Conservation (phyloP, 1,140 invertebrate genomes). For the Drosophila tristis region DNA sequence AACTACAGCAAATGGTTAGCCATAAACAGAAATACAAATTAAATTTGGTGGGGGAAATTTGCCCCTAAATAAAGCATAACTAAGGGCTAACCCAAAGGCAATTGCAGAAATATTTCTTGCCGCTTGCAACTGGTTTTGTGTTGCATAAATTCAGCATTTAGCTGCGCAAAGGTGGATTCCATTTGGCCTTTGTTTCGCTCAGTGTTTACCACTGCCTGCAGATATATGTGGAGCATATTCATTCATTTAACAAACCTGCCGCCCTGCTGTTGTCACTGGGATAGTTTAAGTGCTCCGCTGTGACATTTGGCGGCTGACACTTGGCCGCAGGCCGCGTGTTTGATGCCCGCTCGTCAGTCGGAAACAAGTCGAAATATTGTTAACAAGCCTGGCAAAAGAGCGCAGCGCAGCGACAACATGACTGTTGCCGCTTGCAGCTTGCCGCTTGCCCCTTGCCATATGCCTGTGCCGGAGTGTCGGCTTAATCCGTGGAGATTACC, state of each 20-base stretch:
- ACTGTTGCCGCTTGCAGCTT: slow-evolving; percentile 43
- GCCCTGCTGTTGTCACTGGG: slow-evolving; percentile 3
- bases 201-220: too few relatives aligned
- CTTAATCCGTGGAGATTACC: slow-evolving; percentile 79
- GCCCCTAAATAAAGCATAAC: background rate
- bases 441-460: slow-evolving; percentile 9
- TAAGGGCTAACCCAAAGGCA: too few relatives aligned
- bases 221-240: too few relatives aligned
- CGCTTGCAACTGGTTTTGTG: too few relatives aligned
- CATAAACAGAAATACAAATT: background rate
- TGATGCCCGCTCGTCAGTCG: slow-evolving; percentile 31
- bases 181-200: too few relatives aligned
- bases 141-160: too few relatives aligned
- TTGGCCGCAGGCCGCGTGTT: slow-evolving; percentile 69
- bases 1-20: background rate
- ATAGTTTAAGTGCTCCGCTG: slow-evolving; percentile 50
- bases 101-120: too few relatives aligned
- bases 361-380: slow-evolving; percentile 73
- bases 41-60: background rate
- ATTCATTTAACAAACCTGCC: background rate
- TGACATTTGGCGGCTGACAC: slow-evolving; percentile 46
- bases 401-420: slow-evolving; percentile 46
- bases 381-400: slow-evolving; percentile 78
- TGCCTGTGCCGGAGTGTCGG: slow-evolving; percentile 49
- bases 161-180: too few relatives aligned